phyloP scores from a whole-genome alignment of 2,888 invertebrate genomes.

The Prosapia bicincta region DNA sequence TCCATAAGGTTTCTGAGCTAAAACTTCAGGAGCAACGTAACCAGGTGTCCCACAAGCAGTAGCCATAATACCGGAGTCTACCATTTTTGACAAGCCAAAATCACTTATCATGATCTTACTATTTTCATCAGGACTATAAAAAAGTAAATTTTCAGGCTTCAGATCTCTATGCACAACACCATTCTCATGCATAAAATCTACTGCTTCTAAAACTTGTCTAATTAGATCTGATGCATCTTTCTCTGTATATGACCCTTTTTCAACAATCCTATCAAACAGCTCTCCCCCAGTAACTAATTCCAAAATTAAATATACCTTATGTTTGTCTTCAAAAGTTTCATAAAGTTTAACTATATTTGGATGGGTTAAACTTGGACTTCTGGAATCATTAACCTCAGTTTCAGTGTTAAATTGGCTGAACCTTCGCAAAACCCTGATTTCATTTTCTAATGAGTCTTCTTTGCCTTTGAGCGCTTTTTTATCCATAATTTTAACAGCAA shows the following conservation, averaged over 20 bases:
- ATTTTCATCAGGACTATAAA: constrained; percentile 96
- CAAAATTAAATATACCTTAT: constrained; percentile 94
- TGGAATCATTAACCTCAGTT: not conserved
- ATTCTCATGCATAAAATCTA: constrained; percentile 98
- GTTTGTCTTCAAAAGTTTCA: constrained; percentile 97
- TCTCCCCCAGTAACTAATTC: constrained; percentile 98
- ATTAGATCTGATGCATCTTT: constrained; percentile 97
- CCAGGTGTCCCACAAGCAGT: constrained; percentile 99
- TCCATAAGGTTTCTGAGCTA: constrained; percentile 98
- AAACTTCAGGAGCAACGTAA: constrained; percentile 96
- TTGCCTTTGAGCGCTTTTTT: constrained; percentile 98
- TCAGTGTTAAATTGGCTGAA: constrained; percentile 42
- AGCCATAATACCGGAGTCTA: constrained; percentile 99
- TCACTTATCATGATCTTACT: constrained; percentile 99
- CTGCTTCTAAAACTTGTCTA: constrained; percentile 95
- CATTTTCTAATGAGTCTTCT: constrained; percentile 98
- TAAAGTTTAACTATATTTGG: constrained; percentile 95
- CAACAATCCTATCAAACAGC: constrained; percentile 97
- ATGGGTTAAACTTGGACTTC: constrained; percentile 77
- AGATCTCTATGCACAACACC: constrained; percentile 98
- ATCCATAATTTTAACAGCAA: constrained; percentile 98
- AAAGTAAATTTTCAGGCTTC: constrained; percentile 96
- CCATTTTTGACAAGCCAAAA: constrained; percentile 99
- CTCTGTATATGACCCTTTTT: constrained; percentile 95
- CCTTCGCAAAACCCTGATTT: constrained; percentile 96